phyloP scores from a whole-genome alignment of 2,797 vertebrate genomes.

The Heteromormyrus szaboi region DNA sequence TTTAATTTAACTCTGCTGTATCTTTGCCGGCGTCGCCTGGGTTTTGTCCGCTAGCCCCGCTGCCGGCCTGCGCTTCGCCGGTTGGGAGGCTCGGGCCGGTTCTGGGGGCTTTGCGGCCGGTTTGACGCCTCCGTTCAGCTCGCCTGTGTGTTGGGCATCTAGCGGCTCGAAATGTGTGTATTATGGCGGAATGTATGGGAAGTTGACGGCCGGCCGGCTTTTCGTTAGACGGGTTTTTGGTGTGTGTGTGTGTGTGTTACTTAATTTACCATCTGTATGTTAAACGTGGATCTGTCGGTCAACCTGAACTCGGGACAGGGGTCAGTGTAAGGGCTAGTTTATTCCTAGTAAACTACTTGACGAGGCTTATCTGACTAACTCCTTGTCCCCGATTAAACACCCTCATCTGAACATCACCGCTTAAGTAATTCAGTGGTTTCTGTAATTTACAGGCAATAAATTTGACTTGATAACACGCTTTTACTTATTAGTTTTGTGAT shows the following conservation, averaged over 20 bases:
- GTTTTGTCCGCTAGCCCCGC: not conserved
- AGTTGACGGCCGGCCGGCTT: not conserved
- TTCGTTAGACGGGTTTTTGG: not conserved
- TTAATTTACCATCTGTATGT: not conserved
- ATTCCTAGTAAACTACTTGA: not conserved
- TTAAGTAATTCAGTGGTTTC: not conserved
- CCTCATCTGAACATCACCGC: not conserved
- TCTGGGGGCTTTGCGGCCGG: not conserved
- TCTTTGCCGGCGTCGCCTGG: not conserved
- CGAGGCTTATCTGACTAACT: not conserved
- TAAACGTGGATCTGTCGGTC: not conserved
- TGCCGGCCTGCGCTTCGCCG: not conserved
- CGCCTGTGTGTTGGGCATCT: not conserved
- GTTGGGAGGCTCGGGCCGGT: not conserved
- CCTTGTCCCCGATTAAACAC: not conserved
- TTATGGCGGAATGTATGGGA: not conserved
- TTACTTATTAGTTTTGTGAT: not conserved
- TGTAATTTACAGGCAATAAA: not conserved
- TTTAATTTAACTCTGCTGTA: not conserved
- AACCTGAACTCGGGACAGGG: not conserved
- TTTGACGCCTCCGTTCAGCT: not conserved
- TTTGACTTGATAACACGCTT: not conserved
- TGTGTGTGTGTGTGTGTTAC: not conserved
- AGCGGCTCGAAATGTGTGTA: not conserved
- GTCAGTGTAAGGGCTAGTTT: not conserved